Evolutionary conservation across 2,797 vertebrate species (phyloP), one percentile per base, ranked within the genome.

Genomic region (Natrix natrix): DNA sequence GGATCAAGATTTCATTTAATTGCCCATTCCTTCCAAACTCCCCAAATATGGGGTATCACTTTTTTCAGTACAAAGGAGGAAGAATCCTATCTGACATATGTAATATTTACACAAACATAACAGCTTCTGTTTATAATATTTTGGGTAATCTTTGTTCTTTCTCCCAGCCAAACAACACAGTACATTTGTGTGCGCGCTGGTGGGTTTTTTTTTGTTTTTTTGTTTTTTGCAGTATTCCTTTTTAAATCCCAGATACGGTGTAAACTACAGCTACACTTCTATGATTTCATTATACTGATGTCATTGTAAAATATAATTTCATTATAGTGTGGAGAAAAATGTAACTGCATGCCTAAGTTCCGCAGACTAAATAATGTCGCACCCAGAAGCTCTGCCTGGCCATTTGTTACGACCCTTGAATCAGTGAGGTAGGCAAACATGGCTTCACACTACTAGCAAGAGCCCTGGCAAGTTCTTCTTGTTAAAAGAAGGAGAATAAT

Each of bases 371-470:
- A 14, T 13, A 92, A 86, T 88, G 60, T 63, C 56, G 90, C 90
- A 95, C 43, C 37, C 86, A 92, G 95, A 87, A 74, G 17, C 20
- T 1, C 5, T 69, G 8, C 90, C 83, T 89, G 32, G 43, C 60
- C 43, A 22, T 74, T 52, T 20, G n/a, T 93, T 91, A 63, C 60
- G 37, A 87, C 20, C 59, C 86, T 28, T 94, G 54, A 74, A 52
- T 48, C 83, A 61, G 24, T 54, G 54, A 59, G 61, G 52, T 61
- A 87, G 63, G 78, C 37, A 92, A 61, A 66, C 57, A n/a, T 20
- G 88, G 52, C 16, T 24, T 83, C 66, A 87, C 32, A 56, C 32
- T 83, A 63, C 28, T 66, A 90, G 52, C 16, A 4, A 17, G 16
- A 4, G 54, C 22, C 12, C 43, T 54, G 32, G 26, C 20, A 57